These are phyloP conservation scores for Cryptus viduatorius DNA, from an alignment of 2,888 invertebrate genomes.

Conservation along the genomic window DNA sequence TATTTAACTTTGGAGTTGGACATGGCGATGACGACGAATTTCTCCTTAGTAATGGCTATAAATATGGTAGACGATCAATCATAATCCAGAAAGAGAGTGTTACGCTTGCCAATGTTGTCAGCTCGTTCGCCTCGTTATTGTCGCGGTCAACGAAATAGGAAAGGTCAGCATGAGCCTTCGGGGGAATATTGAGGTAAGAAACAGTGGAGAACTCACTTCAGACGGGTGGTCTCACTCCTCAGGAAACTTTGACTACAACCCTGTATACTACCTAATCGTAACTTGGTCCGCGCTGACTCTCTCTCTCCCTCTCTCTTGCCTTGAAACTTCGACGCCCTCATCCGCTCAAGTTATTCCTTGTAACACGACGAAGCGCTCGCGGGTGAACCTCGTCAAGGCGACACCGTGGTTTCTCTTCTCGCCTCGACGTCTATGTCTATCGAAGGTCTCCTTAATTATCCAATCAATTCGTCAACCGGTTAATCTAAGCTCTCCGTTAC, in stretches of 20 bases:
- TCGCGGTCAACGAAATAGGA: constrained; percentile 42
- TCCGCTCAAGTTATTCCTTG: constrained; percentile 46
- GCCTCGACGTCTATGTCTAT: constrained; percentile 8
- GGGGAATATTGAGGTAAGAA: constrained; percentile 26
- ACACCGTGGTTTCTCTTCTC: constrained; percentile 16
- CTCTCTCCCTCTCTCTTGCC: constrained; percentile 12
- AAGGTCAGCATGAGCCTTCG: constrained; percentile 59
- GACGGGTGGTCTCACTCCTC: constrained; percentile 48
- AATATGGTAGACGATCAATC: constrained; percentile 38
- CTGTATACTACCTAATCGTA: constrained; percentile 64
- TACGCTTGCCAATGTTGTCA: constrained; percentile 13
- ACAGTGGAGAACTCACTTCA: background rate
- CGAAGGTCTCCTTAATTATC: constrained; percentile 65
- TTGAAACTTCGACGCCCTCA: constrained; percentile 55
- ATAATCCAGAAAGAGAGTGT: constrained; percentile 7
- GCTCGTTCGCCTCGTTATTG: constrained; percentile 40
- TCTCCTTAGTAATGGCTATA: background rate
- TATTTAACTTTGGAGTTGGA: too few relatives aligned
- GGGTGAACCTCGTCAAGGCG: constrained; percentile 59
- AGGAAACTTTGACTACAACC: constrained; percentile 56
- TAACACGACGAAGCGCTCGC: constrained; percentile 58
- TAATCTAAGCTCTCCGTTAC: constrained; percentile 50
- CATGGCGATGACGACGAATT: background rate
- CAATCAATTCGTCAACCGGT: constrained; percentile 67
- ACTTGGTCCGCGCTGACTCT: constrained; percentile 60